Evolutionary conservation across 2,113 vertebrate genomes (phyloP).

Genomic region (Myrmophylax atrothorax): DNA sequence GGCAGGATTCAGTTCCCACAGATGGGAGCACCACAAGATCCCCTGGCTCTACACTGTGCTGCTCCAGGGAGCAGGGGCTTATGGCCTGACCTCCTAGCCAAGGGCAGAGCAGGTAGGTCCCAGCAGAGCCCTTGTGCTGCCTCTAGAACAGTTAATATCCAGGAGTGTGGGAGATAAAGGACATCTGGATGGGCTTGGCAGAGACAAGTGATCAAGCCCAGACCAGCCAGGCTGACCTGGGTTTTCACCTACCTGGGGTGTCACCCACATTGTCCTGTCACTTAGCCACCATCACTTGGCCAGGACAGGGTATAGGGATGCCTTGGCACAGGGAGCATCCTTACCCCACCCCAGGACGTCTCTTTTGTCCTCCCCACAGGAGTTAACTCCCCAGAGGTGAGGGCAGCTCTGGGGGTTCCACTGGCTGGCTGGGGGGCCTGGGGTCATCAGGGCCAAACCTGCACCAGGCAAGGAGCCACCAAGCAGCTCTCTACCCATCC

Average conservation of each 20-base stretch:
- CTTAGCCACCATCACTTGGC: not conserved
- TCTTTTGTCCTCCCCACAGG: not conserved
- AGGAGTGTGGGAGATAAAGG: not conserved
- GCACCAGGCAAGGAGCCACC: not conserved
- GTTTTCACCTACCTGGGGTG: not conserved
- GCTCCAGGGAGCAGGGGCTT: not conserved
- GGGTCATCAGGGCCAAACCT: not conserved
- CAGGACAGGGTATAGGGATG: not conserved
- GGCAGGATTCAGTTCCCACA: accelerated
- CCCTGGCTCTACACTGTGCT: accelerated
- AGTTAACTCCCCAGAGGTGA: accelerated
- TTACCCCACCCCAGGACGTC: not conserved
- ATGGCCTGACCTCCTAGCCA: not conserved
- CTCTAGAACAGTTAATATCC: not conserved
- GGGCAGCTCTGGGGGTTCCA: not conserved
- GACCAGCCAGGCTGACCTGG: not conserved
- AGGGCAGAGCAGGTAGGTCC: not conserved
- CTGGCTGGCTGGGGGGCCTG: not conserved
- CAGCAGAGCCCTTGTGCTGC: not conserved
- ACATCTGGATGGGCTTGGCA: not conserved
- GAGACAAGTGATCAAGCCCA: not conserved
- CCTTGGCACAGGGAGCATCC: not conserved
- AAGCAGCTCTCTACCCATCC: not conserved
- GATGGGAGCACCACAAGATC: accelerated
- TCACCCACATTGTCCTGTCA: not conserved